Evolutionary conservation across 2,888 invertebrate genomes (phyloP), one percentile per base, ranked within the genome.

Genomic region (Nomada hirtipes): DNA sequence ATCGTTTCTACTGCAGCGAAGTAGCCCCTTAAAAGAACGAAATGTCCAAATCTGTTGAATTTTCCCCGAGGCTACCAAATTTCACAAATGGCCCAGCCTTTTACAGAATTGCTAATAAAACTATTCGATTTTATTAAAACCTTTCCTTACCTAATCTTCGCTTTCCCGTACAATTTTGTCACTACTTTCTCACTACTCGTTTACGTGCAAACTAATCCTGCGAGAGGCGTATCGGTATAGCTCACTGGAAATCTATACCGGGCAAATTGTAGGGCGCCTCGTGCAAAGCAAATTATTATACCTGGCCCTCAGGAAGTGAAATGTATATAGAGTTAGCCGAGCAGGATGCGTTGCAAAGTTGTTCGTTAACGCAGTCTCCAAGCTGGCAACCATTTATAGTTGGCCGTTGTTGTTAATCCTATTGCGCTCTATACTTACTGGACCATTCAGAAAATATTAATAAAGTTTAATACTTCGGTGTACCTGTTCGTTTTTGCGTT

Each of bases 361-460:
- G 29, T 52, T 59, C 26, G 52, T 69, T 60, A 60, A 60, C n/a
- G 50, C 13, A n/a, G 52, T 26, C 60, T 23, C 26, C 26, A 13
- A 23, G 13, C 42, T 50, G 61, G 52, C 13, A 53, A 23, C 26
- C 42, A 52, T 70, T 60, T 26, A 9, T 26, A 36, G 20, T 60
- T 42, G 36, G 42, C 59, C 52, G 59, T 74, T 74, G 70, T 36
- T 70, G 71, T 75, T 75, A 60, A 70, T 75, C 70, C 59, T 26
- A 23, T 70, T 36, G 60, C 47, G 29, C n/a, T 29, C 29, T 60
- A 26, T 11, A 59, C n/a, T 70, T 57, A 42, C 52, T n/a, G 59
- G 18, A 69, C 69, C 44, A 47, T 67, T 53, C 42, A 20, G 26
- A 29, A 29, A 44, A n/a, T 15, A 11, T 76, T 61, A 55, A 71